Base-by-base conservation (phyloP, 2,888 invertebrate species). In the Galerucella nymphaeae region DNA sequence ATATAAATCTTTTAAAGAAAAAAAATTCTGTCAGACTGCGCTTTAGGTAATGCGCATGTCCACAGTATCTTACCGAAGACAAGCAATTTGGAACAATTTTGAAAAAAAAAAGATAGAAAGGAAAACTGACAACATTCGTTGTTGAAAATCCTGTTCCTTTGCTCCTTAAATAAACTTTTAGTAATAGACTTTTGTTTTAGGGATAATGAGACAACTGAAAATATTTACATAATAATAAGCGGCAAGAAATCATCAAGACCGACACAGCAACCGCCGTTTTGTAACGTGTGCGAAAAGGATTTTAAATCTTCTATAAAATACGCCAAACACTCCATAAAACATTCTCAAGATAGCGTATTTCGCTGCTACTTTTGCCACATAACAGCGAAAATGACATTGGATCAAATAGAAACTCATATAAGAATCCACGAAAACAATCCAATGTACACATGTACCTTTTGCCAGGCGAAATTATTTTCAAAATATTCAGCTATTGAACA, bases 341-440 rank as follows among this genome's bases (percentile, higher is more conserved):
- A 82, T 70, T 75, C 72, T 38, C 68, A 41, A 23, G 75, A 63
- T 59, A 66, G 16, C 75, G 75, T 72, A 4, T 72, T 72, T 58
- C 42, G 64, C 14, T 81, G 81, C 66, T 73, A 74, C n/a, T 38
- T 78, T 20, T 81, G 81, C 63, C 62, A 59, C 57, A 58, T 63
- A n/a, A 38, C 53, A 2, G 72, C 72, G 14, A 72, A 66, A 63
- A 67, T 81, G 45, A 78, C 79, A n/a, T 74, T 77, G 14, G 75
- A 76, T 16, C 73, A 75, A 18, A 75, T 81, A 58, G 78, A 81
- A 16, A 78, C 78, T 1, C 85, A 85, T 70, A 80, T 83, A 75
- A 80, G 83, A 59, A 72, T 81, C 16, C 85, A 85, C 71, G 76
- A 78, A n/a, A 82, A 82, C 55, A 79, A 80, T 14, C 83, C 83